These are phyloP conservation scores for Periparus ater DNA, from an alignment of 2,797 vertebrate species.

Conservation along the genomic window DNA sequence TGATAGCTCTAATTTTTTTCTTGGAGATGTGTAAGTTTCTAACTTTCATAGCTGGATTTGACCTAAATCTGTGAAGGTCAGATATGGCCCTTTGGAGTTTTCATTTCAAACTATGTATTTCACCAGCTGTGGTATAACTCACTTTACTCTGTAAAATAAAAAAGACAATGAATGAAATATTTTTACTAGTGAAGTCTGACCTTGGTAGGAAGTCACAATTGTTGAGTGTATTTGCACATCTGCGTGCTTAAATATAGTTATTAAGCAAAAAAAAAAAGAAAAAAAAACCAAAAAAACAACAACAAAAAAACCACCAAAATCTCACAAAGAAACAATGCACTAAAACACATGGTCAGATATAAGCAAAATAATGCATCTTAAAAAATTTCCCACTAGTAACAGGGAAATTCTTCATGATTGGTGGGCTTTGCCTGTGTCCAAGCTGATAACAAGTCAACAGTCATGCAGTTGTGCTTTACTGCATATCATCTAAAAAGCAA, in stretches of 20 bases:
- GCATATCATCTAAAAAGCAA: background rate
- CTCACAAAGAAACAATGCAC: background rate
- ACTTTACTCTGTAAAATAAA: background rate
- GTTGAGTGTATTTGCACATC: background rate
- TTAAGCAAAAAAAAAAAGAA: background rate
- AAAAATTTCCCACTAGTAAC: background rate
- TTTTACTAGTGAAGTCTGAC: background rate
- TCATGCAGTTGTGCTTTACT: background rate
- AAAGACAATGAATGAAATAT: background rate
- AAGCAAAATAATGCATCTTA: background rate
- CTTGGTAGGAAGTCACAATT: background rate
- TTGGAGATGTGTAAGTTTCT: background rate
- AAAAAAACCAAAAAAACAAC: no score
- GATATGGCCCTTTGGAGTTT: background rate
- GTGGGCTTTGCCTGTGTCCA: background rate
- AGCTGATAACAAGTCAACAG: slow-evolving; percentile 4
- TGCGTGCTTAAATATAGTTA: background rate
- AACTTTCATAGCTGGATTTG: background rate
- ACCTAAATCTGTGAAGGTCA: slow-evolving; percentile 34
- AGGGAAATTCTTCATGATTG: background rate
- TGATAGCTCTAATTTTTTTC: background rate
- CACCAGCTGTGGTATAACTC: background rate
- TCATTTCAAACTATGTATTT: background rate
- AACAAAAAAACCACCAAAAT: background rate
- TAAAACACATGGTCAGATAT: background rate